A percentile compares a stretch with the other conserved stretches of the same genome.
Evolutionary conservation across 2,113 vertebrate species (phyloP).

Genomic region (Leptodactylus fuscus): DNA sequence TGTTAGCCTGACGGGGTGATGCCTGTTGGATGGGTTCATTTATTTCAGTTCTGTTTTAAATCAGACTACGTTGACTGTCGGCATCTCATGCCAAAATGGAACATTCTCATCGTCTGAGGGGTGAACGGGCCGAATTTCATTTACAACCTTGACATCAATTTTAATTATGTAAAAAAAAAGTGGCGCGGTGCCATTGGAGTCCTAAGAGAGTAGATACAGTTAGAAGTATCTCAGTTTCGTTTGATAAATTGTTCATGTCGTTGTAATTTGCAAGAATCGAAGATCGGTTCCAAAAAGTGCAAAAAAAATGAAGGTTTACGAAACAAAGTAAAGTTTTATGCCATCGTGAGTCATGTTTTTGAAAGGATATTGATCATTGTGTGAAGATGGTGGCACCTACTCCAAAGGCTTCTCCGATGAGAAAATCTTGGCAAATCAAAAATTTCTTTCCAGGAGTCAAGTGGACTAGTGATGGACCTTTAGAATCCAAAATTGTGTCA

Average conservation of each 20-base stretch:
- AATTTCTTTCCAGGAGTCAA: background rate
- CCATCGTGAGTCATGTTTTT: background rate
- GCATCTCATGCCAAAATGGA: slow-evolving; percentile 80
- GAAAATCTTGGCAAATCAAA: background rate
- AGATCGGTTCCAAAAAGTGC: background rate
- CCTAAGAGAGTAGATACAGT: slow-evolving; percentile 71
- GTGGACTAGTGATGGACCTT: background rate
- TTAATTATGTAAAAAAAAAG: slow-evolving; percentile 79
- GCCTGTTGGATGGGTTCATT: slow-evolving; percentile 69
- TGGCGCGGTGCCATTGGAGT: slow-evolving; percentile 74
- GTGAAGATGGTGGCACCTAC: background rate
- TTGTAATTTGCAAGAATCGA: background rate
- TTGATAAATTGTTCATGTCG: background rate
- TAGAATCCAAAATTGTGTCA: no score
- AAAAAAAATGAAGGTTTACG: background rate
- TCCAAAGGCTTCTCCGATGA: background rate
- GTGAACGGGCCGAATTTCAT: slow-evolving; percentile 75
- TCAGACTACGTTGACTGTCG: slow-evolving; percentile 71
- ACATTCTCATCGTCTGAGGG: slow-evolving; percentile 74
- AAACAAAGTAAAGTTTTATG: background rate
- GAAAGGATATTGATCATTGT: background rate
- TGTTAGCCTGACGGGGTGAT: slow-evolving; percentile 70
- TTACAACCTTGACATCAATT: slow-evolving; percentile 76
- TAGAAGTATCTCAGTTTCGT: background rate
- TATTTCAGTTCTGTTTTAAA: slow-evolving; percentile 71